Percentiles rank a stretch among this genome's conserved stretches.
Evolutionary conservation across 2,113 vertebrate species (phyloP).

Genomic region (Sinocyclocheilus anshuiensis): DNA sequence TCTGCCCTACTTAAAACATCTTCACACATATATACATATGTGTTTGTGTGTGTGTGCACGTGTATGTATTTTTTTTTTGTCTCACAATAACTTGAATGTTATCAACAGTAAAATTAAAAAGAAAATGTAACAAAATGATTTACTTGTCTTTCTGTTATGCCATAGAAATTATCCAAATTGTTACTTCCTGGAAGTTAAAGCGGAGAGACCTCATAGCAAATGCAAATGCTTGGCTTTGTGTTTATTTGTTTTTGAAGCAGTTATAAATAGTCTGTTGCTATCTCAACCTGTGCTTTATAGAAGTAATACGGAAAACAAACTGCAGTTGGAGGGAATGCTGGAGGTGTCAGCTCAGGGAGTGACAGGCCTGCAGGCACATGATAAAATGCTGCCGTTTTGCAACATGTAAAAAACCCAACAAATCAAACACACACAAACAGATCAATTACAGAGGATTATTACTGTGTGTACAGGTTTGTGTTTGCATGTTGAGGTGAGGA

Average conservation of each 20-base stretch:
- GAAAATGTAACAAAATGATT: background rate
- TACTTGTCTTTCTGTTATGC: background rate
- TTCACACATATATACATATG: too few species aligned
- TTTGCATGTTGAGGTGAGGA: background rate
- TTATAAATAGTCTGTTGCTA: background rate
- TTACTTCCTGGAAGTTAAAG: background rate
- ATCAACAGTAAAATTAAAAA: background rate
- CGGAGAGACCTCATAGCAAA: background rate
- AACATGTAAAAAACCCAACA: slow-evolving; percentile 40
- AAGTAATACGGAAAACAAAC: background rate
- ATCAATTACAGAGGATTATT: slow-evolving; percentile 26
- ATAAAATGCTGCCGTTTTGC: slow-evolving; percentile 29
- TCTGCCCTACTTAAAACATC: too few species aligned
- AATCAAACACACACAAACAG: slow-evolving; percentile 18
- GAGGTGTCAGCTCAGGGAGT: slow-evolving; percentile 13
- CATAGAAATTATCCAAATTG: background rate
- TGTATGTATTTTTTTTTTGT: too few species aligned
- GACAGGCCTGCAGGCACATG: slow-evolving; percentile 36
- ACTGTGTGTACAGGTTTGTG: background rate
- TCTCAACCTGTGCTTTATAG: background rate
- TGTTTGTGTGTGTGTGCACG: too few species aligned
- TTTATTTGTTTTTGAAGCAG: background rate
- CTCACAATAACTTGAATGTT: background rate
- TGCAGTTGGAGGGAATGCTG: background rate
- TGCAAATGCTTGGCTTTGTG: background rate